A percentile compares a stretch with the other conserved stretches of the same genome.
phyloP scores from a whole-genome alignment of 2,797 vertebrate genomes.

The Pogonophryne albipinna region DNA sequence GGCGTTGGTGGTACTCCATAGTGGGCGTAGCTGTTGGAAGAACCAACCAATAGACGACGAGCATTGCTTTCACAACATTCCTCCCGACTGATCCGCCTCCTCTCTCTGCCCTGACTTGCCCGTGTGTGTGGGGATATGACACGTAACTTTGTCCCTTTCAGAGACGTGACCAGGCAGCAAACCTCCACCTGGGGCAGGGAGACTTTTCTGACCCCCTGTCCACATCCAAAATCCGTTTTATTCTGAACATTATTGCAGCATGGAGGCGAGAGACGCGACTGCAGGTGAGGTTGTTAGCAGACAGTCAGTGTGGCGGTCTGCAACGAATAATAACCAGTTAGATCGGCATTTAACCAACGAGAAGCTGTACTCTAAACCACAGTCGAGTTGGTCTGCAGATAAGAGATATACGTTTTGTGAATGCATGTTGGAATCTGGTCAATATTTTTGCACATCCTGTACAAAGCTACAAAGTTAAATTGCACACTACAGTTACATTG shows the following conservation, averaged over 20 bases:
- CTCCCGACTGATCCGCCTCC: slow-evolving; percentile 9
- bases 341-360: not conserved
- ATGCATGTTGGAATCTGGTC: too few relatives aligned
- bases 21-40: not conserved
- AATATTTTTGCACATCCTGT: too few relatives aligned
- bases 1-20: not conserved
- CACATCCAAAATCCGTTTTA: not conserved
- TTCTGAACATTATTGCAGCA: slow-evolving; percentile 34
- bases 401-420: too few relatives aligned
- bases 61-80: slow-evolving; percentile 70
- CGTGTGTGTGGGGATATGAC: slow-evolving; percentile 65
- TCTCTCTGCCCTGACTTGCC: not conserved
- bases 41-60: slow-evolving; percentile 71
- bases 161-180: slow-evolving; percentile 34
- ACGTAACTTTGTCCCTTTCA: slow-evolving; percentile 72
- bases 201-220: slow-evolving; percentile 1
- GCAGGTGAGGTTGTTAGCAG: slow-evolving; percentile 75
- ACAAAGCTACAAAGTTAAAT: too few relatives aligned
- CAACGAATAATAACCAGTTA: slow-evolving; percentile 6
- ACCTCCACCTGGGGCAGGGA: slow-evolving; percentile 54
- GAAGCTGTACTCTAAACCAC: not conserved
- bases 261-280: slow-evolving; percentile 75
- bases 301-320: not conserved
- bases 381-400: not conserved
- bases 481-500: too few relatives aligned